Percentiles rank a stretch among this genome's conserved stretches.
These are phyloP conservation scores for Poecilus cupreus DNA, from an alignment of 2,888 invertebrate species.

Conservation along the genomic window DNA sequence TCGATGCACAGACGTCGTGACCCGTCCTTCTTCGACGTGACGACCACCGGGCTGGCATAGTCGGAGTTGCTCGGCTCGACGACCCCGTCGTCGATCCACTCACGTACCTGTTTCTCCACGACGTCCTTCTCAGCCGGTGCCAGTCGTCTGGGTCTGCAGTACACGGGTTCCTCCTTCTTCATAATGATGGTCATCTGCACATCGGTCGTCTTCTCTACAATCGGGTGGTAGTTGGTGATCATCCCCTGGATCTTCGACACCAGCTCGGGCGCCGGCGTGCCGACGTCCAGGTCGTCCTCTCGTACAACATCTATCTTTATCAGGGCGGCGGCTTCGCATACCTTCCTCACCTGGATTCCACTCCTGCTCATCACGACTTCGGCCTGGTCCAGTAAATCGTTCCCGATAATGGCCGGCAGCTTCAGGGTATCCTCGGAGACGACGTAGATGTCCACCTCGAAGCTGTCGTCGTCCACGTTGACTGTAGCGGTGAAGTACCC, in stretches of 20 bases:
- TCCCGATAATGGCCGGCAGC: slow-evolving; percentile 7
- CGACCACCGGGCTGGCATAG: slow-evolving; percentile 63
- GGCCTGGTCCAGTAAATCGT: slow-evolving; percentile 30
- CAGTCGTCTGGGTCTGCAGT: slow-evolving; percentile 9
- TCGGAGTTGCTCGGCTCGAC: slow-evolving; percentile 62
- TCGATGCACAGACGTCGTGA: slow-evolving; percentile 63
- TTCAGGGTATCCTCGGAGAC: slow-evolving; percentile 11
- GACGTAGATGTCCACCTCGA: not conserved
- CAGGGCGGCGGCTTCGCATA: not conserved
- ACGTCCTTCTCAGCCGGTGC: slow-evolving; percentile 55
- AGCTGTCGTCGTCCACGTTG: slow-evolving; percentile 12
- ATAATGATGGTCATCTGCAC: not conserved
- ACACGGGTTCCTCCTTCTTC: slow-evolving; percentile 10
- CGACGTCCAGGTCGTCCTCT: slow-evolving; percentile 38
- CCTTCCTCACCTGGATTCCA: not conserved
- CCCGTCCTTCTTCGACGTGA: slow-evolving; percentile 63
- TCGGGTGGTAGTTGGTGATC: slow-evolving; percentile 5
- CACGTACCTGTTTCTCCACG: slow-evolving; percentile 61
- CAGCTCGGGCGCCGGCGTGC: not conserved
- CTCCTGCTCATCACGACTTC: not conserved
- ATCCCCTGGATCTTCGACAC: not conserved
- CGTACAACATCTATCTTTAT: slow-evolving; percentile 16
- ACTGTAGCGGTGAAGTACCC: slow-evolving; percentile 4
- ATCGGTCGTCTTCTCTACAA: not conserved
- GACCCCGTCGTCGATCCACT: slow-evolving; percentile 62